phyloP scores from a whole-genome alignment of 2,113 vertebrate species.

The Grallaria varia region DNA sequence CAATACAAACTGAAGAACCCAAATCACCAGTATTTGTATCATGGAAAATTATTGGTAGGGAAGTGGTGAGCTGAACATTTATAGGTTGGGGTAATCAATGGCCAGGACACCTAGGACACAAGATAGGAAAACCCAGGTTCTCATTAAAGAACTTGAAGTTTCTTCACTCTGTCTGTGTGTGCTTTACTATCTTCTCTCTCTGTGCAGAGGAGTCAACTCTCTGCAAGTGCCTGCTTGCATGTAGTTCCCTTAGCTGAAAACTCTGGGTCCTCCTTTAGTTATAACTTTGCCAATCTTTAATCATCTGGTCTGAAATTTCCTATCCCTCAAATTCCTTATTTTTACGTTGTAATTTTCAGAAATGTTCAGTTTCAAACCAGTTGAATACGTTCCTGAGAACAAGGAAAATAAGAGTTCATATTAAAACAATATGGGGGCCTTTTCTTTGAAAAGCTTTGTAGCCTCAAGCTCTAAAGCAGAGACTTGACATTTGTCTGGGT shows the following conservation, averaged over 20 bases:
- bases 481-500: background rate
- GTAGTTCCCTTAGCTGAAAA: background rate
- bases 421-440: background rate
- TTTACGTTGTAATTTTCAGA: background rate
- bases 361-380: background rate
- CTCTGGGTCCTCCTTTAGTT: background rate
- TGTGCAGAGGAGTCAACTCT: background rate
- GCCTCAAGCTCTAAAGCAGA: background rate
- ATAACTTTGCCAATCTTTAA: background rate
- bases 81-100: background rate
- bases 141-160: background rate
- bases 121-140: background rate
- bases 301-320: background rate
- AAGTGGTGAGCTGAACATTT: background rate
- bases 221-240: background rate
- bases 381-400: background rate
- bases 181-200: background rate
- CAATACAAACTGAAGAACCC: background rate
- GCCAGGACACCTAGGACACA: background rate
- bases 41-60: background rate
- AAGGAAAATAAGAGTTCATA: background rate
- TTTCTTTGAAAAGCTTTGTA: background rate
- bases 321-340: background rate
- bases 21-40: background rate
- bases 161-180: background rate